These are phyloP conservation scores for Hermatobates lingyangjiaoensis DNA, from an alignment of 1,140 invertebrate genomes.

Conservation along the genomic window DNA sequence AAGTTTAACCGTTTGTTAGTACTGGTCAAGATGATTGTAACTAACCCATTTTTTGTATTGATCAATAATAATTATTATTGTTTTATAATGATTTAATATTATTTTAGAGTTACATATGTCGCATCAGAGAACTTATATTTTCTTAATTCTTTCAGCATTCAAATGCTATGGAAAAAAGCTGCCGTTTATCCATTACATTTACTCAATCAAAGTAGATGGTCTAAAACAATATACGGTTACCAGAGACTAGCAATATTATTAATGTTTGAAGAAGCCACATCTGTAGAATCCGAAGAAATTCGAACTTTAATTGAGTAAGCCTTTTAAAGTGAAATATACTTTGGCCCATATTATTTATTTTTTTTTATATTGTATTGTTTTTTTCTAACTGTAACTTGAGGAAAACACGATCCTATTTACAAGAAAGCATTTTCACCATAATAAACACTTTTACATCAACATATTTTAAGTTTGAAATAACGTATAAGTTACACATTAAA, in stretches of 20 bases:
- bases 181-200: constrained; percentile 49
- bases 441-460: not conserved
- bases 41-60: too few species aligned
- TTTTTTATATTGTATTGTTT: constrained; percentile 3
- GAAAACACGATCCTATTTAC: not conserved
- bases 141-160: constrained; percentile 25
- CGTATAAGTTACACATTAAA: too few species aligned
- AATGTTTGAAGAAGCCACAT: constrained; percentile 40
- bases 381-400: not conserved
- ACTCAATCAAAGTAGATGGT: constrained; percentile 71
- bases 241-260: constrained; percentile 65
- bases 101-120: too few species aligned
- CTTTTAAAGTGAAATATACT: not conserved
- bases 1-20: too few species aligned
- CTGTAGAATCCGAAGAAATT: constrained; percentile 27
- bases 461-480: not conserved
- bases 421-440: not conserved
- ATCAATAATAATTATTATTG: too few species aligned
- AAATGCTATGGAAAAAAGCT: constrained; percentile 48
- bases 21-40: too few species aligned
- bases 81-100: too few species aligned
- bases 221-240: constrained; percentile 75
- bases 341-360: not conserved
- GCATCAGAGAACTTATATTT: too few species aligned
- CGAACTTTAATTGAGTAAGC: constrained; percentile 38